These are phyloP conservation scores for Halocaridina rubra DNA, from an alignment of 2,888 invertebrate genomes.

Conservation along the genomic window DNA sequence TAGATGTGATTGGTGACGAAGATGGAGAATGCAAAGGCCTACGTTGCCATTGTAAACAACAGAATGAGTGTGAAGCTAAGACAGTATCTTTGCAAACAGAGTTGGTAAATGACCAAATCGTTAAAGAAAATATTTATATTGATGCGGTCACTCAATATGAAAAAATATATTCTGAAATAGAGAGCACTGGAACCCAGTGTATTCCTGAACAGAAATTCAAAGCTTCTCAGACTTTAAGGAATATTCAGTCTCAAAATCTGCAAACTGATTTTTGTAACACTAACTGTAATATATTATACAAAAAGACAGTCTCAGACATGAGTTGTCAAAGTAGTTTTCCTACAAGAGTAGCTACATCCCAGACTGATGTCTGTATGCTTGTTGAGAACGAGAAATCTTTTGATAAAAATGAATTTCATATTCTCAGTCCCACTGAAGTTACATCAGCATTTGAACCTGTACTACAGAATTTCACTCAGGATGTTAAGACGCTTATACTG, in stretches of 20 bases:
- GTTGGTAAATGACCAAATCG: too few species aligned
- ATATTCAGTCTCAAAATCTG: background rate
- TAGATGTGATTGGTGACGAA: too few species aligned
- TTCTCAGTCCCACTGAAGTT: background rate
- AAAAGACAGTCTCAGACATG: conserved; percentile 2
- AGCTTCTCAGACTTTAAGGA: conserved; percentile 15
- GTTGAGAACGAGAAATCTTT: background rate
- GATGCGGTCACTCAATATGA: background rate
- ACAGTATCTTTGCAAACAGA: too few species aligned
- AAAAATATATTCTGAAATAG: background rate
- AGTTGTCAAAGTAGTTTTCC: background rate
- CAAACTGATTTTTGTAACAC: conserved; percentile 1
- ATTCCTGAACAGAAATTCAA: conserved; percentile 13
- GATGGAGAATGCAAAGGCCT: too few species aligned
- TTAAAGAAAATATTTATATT: background rate
- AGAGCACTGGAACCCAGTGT: conserved; percentile 14
- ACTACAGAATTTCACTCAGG: conserved; percentile 28
- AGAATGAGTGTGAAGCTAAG: too few species aligned
- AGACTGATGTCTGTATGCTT: conserved; percentile 7
- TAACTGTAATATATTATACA: background rate
- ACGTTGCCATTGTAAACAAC: too few species aligned
- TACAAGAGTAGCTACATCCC: conserved; percentile 1
- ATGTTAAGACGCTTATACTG: conserved; percentile 1
- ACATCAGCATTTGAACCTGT: conserved; percentile 19
- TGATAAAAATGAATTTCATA: background rate